Evolutionary conservation across 2,113 vertebrate genomes (phyloP), one percentile per base, ranked within the genome.

Genomic region (Triplophysa dalaica): DNA sequence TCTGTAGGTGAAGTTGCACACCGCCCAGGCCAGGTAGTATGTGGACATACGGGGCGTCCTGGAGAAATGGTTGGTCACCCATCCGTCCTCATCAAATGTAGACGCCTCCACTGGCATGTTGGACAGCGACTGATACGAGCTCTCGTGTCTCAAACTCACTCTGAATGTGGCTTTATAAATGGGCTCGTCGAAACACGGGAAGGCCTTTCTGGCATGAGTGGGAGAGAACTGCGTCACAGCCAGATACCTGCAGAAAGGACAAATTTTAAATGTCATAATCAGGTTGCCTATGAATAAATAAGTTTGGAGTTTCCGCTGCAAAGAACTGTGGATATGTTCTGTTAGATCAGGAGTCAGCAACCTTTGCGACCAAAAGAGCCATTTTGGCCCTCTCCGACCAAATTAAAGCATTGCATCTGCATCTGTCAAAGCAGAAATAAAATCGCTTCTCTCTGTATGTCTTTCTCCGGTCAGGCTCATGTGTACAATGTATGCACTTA

Each of bases 131-230:
- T 95, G 92, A 88, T 97, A 99, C 78, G 94, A 94, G 1, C 93
- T 91, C 89, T 97, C 96, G 81, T 99, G 97, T 70, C 90, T 94
- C 82, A 99, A 95, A 79, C 92, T 94, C 83, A 99, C 94, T 85
- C 95, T 94, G 91, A 99, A 99, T 56, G 97, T 98, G 84, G 98
- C 97, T 85, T 99, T 99, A 92, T 96, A 99, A 91, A 97, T 91
- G n/a, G 98, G 98, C 85, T 99, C 98, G 0, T 99, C 98, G 78
- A 99, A 98, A 89, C 98, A 99, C 13, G 98, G 98, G 88, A 99
- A 98, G 45, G 98, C 96, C 90, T 99, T 99, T 84, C 98, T 93
- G 85, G 98, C 98, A 62, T 99, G 97, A 81, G 91, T 96, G 8
- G 98, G 98, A 26, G 97, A 99, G 91, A 99, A 99, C 90, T 99